Evolutionary conservation across 1,140 invertebrate genomes (phyloP), one percentile per base, ranked within the genome.

Genomic region (Heliconius hewitsoni): DNA sequence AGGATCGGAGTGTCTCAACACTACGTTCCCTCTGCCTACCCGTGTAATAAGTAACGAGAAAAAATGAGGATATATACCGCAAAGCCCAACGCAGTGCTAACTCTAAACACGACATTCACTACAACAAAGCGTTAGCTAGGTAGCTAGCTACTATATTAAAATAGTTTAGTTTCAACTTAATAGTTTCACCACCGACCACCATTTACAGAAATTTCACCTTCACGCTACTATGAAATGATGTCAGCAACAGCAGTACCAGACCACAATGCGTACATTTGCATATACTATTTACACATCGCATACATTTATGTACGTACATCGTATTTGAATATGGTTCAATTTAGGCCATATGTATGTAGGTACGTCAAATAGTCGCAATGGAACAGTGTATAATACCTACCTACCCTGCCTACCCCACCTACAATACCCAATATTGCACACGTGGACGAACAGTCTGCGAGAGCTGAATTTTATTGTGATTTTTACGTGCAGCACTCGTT

Each of bases 241-340:
- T 57, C 72, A 73, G 37, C 27, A 19, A 73, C 77, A 74, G 52
- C 13, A 46, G 57, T 37, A 42, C 50, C 37, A 72, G 55, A 73
- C 76, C 71, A 78, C 76, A 73, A 71, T 46, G 76, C 23, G 60
- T 66, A 66, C 60, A 66, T 66, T 66, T 66, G 60, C 60, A 66
- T 66, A 66, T 66, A 66, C 60, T 66, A 66, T 66, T 66, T 66
- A 66, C 60, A 30, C 27, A 30, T 27, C 55, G 55, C n/a, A 60
- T 74, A 74, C 52, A 75, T 75, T 75, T 75, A 60, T 60, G 39
- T 75, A 75, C 66, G 60, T 66, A 75, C 39, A 13, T 75, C 16
- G 55, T 75, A 75, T 75, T 75, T 75, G 60, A 55, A 60, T 75
- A 60, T 75, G 74, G 34, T 60, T 34, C 74, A 75, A 75, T 75